These are phyloP conservation scores for Noctua janthe DNA, from an alignment of 2,888 invertebrate genomes.

Conservation along the genomic window DNA sequence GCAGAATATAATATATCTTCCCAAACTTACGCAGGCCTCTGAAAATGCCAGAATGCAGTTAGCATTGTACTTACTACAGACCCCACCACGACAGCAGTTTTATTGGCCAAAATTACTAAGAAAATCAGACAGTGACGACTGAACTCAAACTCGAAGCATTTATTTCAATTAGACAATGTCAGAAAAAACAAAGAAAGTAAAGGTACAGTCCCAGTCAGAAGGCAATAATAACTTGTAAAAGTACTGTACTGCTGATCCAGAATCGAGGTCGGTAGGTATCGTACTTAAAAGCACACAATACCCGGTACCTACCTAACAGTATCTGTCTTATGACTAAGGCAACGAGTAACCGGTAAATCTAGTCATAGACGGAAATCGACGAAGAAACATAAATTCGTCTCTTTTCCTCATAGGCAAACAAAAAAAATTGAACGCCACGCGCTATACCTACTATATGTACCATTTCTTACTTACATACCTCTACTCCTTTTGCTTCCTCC, in stretches of 20 bases:
- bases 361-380: neutral
- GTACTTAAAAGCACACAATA: neutral
- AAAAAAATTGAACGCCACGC: neutral
- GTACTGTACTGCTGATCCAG: neutral
- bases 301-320: neutral
- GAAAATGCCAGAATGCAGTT: neutral
- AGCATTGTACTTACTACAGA: neutral
- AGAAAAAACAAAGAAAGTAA: too few relatives aligned
- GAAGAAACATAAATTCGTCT: neutral
- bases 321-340: slow-evolving; percentile 6
- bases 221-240: too few relatives aligned
- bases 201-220: too few relatives aligned
- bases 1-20: neutral
- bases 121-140: neutral
- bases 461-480: neutral
- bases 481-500: neutral
- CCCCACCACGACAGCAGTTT: too few relatives aligned
- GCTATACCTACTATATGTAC: too few relatives aligned
- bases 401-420: neutral
- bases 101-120: neutral
- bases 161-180: too few relatives aligned
- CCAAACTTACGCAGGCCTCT: neutral
- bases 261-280: neutral
- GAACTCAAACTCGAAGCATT: too few relatives aligned
- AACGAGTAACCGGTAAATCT: slow-evolving; percentile 8